These are phyloP conservation scores for Noctua janthina DNA, from an alignment of 2,888 invertebrate species.

Conservation along the genomic window DNA sequence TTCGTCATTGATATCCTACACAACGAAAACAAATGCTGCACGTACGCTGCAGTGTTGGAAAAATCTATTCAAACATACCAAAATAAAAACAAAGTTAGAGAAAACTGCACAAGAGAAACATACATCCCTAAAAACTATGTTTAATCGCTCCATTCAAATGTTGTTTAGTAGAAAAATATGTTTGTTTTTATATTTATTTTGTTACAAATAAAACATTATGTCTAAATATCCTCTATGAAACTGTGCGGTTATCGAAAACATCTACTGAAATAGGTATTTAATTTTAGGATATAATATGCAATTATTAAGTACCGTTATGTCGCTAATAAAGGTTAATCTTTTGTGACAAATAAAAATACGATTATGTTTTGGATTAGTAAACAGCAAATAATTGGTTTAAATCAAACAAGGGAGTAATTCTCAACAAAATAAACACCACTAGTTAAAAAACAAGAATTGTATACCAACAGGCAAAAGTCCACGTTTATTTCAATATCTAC, in stretches of 20 bases:
- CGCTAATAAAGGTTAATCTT: background rate
- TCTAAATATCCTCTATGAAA: slow-evolving; percentile 54
- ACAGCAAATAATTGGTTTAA: background rate
- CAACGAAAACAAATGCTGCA: slow-evolving; percentile 48
- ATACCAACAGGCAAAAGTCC: slow-evolving; percentile 53
- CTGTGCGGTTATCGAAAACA: slow-evolving; percentile 65
- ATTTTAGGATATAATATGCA: slow-evolving; percentile 42
- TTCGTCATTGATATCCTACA: slow-evolving; percentile 75
- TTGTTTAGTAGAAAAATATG: slow-evolving; percentile 71
- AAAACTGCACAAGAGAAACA: slow-evolving; percentile 41
- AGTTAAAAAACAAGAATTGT: slow-evolving; percentile 7
- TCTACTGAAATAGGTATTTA: slow-evolving; percentile 52
- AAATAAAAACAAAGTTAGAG: slow-evolving; percentile 7
- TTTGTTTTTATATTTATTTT: slow-evolving; percentile 59
- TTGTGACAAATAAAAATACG: slow-evolving; percentile 53
- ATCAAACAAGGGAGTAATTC: background rate
- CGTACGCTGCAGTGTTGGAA: slow-evolving; percentile 52
- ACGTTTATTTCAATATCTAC: slow-evolving; percentile 54
- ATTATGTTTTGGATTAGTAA: slow-evolving; percentile 1
- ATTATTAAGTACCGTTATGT: slow-evolving; percentile 21
- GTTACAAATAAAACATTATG: slow-evolving; percentile 50
- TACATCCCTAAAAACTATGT: slow-evolving; percentile 23
- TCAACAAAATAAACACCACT: background rate
- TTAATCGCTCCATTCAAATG: slow-evolving; percentile 21
- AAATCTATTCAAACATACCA: background rate